A percentile compares a stretch with the other conserved stretches of the same genome.
Evolutionary conservation across 2,797 vertebrate genomes (phyloP).

Genomic region (Lagorchestes hirsutus): DNA sequence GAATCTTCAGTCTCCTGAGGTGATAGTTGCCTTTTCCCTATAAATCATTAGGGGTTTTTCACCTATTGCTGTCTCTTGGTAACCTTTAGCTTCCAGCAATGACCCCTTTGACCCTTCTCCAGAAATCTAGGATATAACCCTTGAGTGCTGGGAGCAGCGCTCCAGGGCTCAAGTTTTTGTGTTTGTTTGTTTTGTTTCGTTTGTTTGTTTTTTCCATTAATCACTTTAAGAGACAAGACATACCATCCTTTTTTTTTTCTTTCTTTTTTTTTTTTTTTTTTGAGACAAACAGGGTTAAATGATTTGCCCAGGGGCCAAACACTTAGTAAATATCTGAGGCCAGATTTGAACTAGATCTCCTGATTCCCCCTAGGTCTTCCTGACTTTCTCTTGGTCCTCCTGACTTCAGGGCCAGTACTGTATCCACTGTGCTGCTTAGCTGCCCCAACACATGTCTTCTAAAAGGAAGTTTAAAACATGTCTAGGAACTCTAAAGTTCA

Average conservation of each 20-base stretch:
- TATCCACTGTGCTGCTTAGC: too few relatives aligned
- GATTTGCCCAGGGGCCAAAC: not conserved
- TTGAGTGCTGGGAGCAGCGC: not conserved
- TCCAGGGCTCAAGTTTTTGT: not conserved
- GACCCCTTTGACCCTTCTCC: not conserved
- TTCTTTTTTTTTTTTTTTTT: not conserved
- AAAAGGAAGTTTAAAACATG: not conserved
- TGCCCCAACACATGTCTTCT: not conserved
- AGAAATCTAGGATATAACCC: not conserved
- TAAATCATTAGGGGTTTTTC: not conserved
- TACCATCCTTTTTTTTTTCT: fast-evolving
- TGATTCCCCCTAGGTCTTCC: too few relatives aligned
- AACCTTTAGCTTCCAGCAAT: not conserved
- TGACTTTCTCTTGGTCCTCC: too few relatives aligned
- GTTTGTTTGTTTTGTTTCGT: too few relatives aligned
- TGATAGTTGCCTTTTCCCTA: not conserved
- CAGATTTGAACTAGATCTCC: not conserved
- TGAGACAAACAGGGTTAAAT: not conserved
- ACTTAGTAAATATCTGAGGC: not conserved
- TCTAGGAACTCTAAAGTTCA: not conserved
- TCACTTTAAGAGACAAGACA: not conserved
- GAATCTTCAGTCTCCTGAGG: not conserved
- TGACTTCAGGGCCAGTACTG: too few relatives aligned
- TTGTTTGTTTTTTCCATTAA: not conserved
- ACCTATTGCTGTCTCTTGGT: not conserved